Evolutionary conservation across 1,140 invertebrate genomes (phyloP).

Genomic region (Helicoverpa zea): DNA sequence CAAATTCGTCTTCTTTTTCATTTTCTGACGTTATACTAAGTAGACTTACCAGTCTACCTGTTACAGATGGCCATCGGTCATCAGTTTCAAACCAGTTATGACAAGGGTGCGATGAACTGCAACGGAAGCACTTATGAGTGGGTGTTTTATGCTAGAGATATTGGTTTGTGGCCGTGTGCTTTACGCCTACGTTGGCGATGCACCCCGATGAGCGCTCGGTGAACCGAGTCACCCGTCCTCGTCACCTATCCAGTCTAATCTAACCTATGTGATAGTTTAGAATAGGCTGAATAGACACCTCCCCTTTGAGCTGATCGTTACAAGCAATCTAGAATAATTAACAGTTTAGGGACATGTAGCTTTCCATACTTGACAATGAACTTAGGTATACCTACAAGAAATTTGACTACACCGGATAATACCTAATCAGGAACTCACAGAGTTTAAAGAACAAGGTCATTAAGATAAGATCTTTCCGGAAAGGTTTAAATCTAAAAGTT

Average conservation of each 20-base stretch:
- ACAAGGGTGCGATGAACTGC: slow-evolving; percentile 61
- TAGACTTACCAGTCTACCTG: no score
- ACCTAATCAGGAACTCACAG: not conserved
- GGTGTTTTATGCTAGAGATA: slow-evolving; percentile 65
- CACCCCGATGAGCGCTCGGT: slow-evolving; percentile 65
- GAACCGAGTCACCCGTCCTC: slow-evolving; percentile 58
- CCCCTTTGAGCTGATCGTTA: not conserved
- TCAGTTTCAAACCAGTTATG: not conserved
- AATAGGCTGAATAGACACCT: slow-evolving; percentile 23
- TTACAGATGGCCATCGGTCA: no score
- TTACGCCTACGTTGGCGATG: slow-evolving; percentile 70
- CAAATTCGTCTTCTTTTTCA: no score
- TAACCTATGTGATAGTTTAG: slow-evolving; percentile 26
- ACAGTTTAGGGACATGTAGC: not conserved
- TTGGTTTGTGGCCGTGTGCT: slow-evolving; percentile 69
- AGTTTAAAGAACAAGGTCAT: not conserved
- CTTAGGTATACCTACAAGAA: no score
- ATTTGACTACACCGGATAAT: no score
- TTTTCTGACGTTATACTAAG: no score
- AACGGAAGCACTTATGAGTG: slow-evolving; percentile 53
- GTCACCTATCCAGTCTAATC: slow-evolving; percentile 3
- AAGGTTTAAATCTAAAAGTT: no score
- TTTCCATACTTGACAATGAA: no score
- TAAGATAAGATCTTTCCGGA: no score
- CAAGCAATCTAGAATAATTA: not conserved